Percentiles rank a stretch among this genome's conserved stretches.
Conservation (phyloP, 1,140 invertebrate genomes). For the Panonychus citri region DNA sequence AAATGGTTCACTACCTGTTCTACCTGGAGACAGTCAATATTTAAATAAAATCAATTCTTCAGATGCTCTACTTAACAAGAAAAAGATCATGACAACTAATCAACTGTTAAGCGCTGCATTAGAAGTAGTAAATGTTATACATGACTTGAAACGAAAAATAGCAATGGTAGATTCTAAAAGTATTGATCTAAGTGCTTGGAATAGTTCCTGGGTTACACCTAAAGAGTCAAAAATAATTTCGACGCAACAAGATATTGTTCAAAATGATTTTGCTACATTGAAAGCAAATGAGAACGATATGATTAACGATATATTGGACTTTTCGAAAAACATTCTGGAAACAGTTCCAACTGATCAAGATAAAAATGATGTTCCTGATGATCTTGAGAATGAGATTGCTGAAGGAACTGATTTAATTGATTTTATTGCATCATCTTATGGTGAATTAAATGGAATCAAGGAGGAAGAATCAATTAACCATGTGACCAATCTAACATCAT, state of each 20-base stretch:
- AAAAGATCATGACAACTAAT: conserved; percentile 1
- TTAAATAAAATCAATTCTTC: background rate
- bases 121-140: conserved; percentile 1
- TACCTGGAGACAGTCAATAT: background rate
- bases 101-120: background rate
- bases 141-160: conserved; percentile 1
- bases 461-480: background rate
- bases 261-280: background rate
- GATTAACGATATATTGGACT: conserved; percentile 1
- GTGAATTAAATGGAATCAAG: background rate
- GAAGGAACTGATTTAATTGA: conserved; percentile 2
- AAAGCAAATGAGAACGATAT: conserved; percentile 1
- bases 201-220: background rate
- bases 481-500: background rate
- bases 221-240: background rate
- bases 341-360: background rate
- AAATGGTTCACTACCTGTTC: conserved; percentile 37
- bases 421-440: background rate
- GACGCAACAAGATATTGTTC: background rate
- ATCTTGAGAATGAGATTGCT: background rate
- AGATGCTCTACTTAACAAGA: background rate
- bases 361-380: conserved; percentile 1
- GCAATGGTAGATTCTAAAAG: background rate
- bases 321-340: conserved; percentile 1
- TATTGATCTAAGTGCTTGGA: background rate